These are phyloP conservation scores for Eretmocerus hayati DNA, from an alignment of 2,888 invertebrate species.

Conservation along the genomic window DNA sequence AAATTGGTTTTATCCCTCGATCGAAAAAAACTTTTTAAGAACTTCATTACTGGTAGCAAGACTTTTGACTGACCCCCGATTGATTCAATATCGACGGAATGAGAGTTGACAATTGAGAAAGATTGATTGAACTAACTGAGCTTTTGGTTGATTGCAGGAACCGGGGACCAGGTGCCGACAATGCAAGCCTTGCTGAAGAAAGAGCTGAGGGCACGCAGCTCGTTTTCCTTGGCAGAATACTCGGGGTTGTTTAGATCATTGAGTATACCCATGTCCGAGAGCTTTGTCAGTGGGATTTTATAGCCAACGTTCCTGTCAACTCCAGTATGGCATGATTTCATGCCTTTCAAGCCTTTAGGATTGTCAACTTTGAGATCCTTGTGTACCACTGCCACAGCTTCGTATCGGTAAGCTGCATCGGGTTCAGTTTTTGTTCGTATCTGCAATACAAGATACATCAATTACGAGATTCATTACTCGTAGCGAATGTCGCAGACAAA, in stretches of 20 bases:
- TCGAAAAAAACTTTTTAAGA: too few species aligned
- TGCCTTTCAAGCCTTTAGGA: constrained; percentile 63
- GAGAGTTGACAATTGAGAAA: too few species aligned
- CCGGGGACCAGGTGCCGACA: constrained; percentile 77
- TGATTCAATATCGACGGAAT: too few species aligned
- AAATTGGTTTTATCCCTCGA: too few species aligned
- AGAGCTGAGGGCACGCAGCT: constrained; percentile 69
- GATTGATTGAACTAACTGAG: too few species aligned
- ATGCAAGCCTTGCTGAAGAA: constrained; percentile 80
- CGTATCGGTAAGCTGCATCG: constrained; percentile 61
- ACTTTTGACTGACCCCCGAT: too few species aligned
- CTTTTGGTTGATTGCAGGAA: constrained; percentile 61
- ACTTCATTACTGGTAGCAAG: too few species aligned
- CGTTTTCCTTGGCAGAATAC: constrained; percentile 69
- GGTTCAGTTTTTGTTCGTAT: constrained; percentile 71
- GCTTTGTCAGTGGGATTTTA: constrained; percentile 71
- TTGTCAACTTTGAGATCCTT: constrained; percentile 64
- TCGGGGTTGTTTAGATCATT: constrained; percentile 61
- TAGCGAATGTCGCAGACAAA: too few species aligned
- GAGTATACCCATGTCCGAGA: constrained; percentile 65
- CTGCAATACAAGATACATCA: too few species aligned
- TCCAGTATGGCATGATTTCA: constrained; percentile 81
- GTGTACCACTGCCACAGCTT: constrained; percentile 74
- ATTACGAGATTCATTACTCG: too few species aligned
- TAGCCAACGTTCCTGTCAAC: constrained; percentile 85